Base-by-base conservation (phyloP, 2,113 vertebrate genomes). In the Phrynocephalus versicolor region DNA sequence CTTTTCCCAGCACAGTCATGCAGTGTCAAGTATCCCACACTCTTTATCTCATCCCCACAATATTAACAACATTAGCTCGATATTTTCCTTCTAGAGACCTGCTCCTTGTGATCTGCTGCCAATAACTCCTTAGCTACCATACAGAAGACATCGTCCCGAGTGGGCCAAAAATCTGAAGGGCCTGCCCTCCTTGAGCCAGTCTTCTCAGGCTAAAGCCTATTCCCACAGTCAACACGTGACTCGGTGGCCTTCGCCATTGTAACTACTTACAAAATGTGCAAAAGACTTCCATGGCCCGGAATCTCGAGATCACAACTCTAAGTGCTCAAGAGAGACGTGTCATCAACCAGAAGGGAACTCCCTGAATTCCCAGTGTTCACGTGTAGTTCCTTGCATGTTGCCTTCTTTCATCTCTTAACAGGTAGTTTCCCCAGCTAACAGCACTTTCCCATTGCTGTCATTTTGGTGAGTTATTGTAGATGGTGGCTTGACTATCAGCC, bases 1-100 rank as follows among this genome's bases (percentile, higher is more conserved):
- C 82, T 89, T 93, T 79, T 27, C 88, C 91, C 88, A 90, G 89
- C 84, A 91, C 69, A 0, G 89, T 87, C 94, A 91, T 95, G 94
- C 94, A 94, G 89, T 30, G 80, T 87, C 89, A 92, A 92, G 89
- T 91, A 93, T 88, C 91, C 88, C 76, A 89, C 69, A 78, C 81
- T 86, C 88, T 88, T 94, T 92, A 90, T 88, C 89, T 6, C 92
- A 92, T 88, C 89, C 58, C 37, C 84, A 92, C 91, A 93, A 91
- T 90, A 92, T 86, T 81, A 88, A 91, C 93, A 93, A 92, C 77
- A 85, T 83, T 83, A 83, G 85, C 70, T 87, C 87, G 67, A 72
- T 67, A 87, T 87, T 92, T 89, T 88, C 69, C 85, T 81, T 87
- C 86, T 35, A 8, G 89, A 85, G 87, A 84, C 73, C 55, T 73